These are phyloP conservation scores for Dryobota labecula DNA, from an alignment of 2,888 invertebrate species.

Conservation along the genomic window DNA sequence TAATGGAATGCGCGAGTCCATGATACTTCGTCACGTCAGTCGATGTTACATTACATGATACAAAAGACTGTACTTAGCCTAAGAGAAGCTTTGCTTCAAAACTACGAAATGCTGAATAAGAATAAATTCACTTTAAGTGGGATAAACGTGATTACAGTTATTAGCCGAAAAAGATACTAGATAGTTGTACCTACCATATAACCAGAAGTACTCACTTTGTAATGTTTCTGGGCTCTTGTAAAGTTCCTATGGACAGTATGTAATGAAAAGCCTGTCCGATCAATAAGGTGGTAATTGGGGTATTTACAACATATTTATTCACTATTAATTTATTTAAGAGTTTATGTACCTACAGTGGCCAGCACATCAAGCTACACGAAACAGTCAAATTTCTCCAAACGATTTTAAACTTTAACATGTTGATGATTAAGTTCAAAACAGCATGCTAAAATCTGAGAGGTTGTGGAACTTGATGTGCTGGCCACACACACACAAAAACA, in stretches of 20 bases:
- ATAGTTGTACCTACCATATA: slow-evolving; percentile 26
- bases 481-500: too few species aligned
- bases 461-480: too few species aligned
- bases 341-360: too few species aligned
- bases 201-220: slow-evolving; percentile 37
- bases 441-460: too few species aligned
- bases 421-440: too few species aligned
- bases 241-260: slow-evolving; percentile 24
- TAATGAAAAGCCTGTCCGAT: slow-evolving; percentile 38
- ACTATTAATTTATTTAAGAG: too few species aligned
- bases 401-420: too few species aligned
- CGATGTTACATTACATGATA: slow-evolving; percentile 40
- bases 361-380: too few species aligned
- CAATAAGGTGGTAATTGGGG: slow-evolving; percentile 3
- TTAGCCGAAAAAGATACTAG: slow-evolving; percentile 45
- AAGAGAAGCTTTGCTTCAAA: slow-evolving; percentile 57
- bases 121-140: slow-evolving; percentile 53
- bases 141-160: slow-evolving; percentile 52
- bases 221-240: slow-evolving; percentile 26
- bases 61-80: slow-evolving; percentile 45
- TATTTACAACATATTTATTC: not conserved
- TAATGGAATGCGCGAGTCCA: slow-evolving; percentile 20
- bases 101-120: slow-evolving; percentile 45
- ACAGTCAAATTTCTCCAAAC: too few species aligned
- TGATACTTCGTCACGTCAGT: slow-evolving; percentile 13